Conservation (phyloP, 2,113 vertebrate genomes). For the Cyprinus carpio region DNA sequence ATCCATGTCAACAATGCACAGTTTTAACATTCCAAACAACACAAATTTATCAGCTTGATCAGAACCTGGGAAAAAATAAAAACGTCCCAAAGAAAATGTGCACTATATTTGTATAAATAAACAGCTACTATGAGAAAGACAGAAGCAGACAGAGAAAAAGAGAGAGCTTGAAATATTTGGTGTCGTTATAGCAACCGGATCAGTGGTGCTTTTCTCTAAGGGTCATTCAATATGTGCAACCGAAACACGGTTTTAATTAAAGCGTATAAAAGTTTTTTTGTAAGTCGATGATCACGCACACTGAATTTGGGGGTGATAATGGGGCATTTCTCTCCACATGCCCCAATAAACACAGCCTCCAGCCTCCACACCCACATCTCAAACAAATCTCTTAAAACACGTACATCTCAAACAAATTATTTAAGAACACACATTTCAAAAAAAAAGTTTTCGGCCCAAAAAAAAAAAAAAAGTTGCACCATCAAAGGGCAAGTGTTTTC, state of each 20-base stretch:
- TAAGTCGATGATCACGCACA: slow-evolving; percentile 69
- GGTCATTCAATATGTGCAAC: slow-evolving; percentile 77
- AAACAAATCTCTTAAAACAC: slow-evolving; percentile 27
- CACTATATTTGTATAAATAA: slow-evolving; percentile 31
- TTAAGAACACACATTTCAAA: slow-evolving; percentile 16
- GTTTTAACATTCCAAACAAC: not conserved
- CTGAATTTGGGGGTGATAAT: slow-evolving; percentile 72
- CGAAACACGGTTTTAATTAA: slow-evolving; percentile 74
- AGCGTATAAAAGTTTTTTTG: slow-evolving; percentile 75
- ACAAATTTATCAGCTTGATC: not conserved
- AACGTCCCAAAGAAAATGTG: not conserved
- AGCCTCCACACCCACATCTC: slow-evolving; percentile 49
- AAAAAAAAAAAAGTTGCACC: slow-evolving; percentile 12
- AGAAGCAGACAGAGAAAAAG: slow-evolving; percentile 61
- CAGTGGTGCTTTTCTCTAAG: slow-evolving; percentile 76
- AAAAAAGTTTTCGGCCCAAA: not conserved
- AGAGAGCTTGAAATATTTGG: slow-evolving; percentile 78
- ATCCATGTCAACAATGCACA: not conserved
- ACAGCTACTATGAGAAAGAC: slow-evolving; percentile 60
- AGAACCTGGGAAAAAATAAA: slow-evolving; percentile 7
- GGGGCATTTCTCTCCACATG: slow-evolving; percentile 74
- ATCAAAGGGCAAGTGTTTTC: slow-evolving; percentile 10
- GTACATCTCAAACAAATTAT: slow-evolving; percentile 12
- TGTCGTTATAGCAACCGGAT: slow-evolving; percentile 83
- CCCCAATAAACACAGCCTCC: slow-evolving; percentile 67